Conservation (phyloP, 2,113 vertebrate genomes). For the Rutilus rutilus region DNA sequence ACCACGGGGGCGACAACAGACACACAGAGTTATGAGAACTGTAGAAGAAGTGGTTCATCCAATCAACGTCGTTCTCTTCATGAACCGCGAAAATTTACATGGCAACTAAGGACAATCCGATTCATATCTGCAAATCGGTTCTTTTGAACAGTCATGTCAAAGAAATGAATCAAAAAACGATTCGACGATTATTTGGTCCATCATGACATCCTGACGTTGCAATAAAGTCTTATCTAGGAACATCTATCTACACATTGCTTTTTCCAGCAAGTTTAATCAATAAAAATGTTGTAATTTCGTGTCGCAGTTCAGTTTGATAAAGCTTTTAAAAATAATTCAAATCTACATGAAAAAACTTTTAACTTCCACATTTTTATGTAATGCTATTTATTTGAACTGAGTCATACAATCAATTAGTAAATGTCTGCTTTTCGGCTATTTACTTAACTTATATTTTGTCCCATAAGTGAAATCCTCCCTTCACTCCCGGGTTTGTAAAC, state of each 20-base stretch:
- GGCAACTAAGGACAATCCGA: background rate
- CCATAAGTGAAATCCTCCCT: too few species aligned
- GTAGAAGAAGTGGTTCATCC: slow-evolving; percentile 16
- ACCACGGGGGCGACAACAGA: background rate
- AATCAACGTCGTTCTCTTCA: slow-evolving; percentile 10
- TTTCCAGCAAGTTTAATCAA: background rate
- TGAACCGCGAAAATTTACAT: slow-evolving; percentile 7
- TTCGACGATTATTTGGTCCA: background rate
- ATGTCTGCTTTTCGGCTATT: background rate
- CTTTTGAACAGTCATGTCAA: background rate
- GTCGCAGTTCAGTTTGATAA: background rate
- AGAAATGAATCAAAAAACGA: background rate
- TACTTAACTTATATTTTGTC: too few species aligned
- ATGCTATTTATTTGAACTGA: background rate
- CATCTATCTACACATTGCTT: too few species aligned
- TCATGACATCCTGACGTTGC: background rate
- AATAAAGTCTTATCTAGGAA: background rate
- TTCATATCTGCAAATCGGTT: background rate
- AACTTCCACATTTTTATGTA: background rate
- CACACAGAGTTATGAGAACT: background rate
- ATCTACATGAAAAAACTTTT: background rate
- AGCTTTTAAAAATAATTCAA: background rate
- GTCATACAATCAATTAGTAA: background rate
- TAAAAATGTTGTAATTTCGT: background rate
- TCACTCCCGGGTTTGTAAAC: background rate